Evolutionary conservation across 37 sponge, comb jelly and placozoan genomes (phyloP).

Genomic region (Dysidea cf. avara): DNA sequence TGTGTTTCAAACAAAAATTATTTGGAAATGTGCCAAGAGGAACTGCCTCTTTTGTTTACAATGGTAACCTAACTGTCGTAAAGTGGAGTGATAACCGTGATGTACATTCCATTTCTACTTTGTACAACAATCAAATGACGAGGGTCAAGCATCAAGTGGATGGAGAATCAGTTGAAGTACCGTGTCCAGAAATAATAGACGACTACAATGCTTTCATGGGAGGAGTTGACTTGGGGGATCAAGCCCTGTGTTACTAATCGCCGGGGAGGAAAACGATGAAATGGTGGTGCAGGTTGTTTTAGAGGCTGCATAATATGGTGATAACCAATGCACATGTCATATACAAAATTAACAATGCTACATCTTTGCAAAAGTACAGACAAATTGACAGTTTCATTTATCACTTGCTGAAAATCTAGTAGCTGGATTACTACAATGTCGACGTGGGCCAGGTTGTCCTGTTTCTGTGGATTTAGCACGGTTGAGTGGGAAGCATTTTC

Average conservation of each 20-base stretch:
- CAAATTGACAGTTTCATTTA: too few relatives aligned
- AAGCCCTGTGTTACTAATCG: constrained; percentile 19
- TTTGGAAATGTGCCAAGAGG: background rate
- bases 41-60: constrained; percentile 1
- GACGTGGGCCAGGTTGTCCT: background rate
- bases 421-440: too few relatives aligned
- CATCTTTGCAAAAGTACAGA: background rate
- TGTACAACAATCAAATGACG: background rate
- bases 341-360: constrained; percentile 2
- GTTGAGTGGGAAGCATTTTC: constrained; percentile 33
- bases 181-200: constrained; percentile 6
- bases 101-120: constrained; percentile 27
- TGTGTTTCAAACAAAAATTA: background rate
- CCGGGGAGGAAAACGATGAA: constrained; percentile 36
- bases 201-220: constrained; percentile 37
- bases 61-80: constrained; percentile 1
- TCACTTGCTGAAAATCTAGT: too few relatives aligned
- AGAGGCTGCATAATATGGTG: constrained; percentile 1
- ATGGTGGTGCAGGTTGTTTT: constrained; percentile 27
- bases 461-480: constrained; percentile 1
- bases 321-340: constrained; percentile 25
- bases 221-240: constrained; percentile 38
- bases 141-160: constrained; percentile 7
- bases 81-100: constrained; percentile 27
- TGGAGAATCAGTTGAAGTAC: background rate